Conservation (phyloP, 2,113 vertebrate species). For the Antidorcas marsupialis region DNA sequence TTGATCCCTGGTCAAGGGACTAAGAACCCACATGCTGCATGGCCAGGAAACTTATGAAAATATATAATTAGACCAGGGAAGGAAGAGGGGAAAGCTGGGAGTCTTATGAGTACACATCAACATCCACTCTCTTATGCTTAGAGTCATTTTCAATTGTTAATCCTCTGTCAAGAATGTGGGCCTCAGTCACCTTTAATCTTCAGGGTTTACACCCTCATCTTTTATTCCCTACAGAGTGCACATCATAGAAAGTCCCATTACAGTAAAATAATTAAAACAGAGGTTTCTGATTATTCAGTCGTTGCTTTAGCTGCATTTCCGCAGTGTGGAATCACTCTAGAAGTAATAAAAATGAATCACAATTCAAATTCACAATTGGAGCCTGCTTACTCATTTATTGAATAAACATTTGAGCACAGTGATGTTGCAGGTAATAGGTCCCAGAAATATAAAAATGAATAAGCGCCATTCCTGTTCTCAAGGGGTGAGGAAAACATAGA, state of each 20-base stretch:
- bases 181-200: background rate
- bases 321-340: background rate
- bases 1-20: background rate
- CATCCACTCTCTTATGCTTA: background rate
- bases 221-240: background rate
- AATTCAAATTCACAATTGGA: background rate
- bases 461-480: background rate
- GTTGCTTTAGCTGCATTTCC: constrained; percentile 1
- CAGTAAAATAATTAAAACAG: background rate
- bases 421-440: background rate
- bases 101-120: background rate
- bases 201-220: background rate
- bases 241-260: background rate
- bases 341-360: background rate
- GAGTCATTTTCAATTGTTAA: background rate
- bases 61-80: background rate
- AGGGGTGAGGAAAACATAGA: background rate
- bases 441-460: background rate
- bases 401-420: background rate
- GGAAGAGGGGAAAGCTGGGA: background rate
- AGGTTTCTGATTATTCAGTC: background rate
- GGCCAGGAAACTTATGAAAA: background rate
- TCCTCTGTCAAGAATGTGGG: background rate
- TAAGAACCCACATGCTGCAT: background rate
- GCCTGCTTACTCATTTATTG: background rate